Base-by-base conservation (phyloP, 2,888 invertebrate genomes). In the Pomacea canaliculata region DNA sequence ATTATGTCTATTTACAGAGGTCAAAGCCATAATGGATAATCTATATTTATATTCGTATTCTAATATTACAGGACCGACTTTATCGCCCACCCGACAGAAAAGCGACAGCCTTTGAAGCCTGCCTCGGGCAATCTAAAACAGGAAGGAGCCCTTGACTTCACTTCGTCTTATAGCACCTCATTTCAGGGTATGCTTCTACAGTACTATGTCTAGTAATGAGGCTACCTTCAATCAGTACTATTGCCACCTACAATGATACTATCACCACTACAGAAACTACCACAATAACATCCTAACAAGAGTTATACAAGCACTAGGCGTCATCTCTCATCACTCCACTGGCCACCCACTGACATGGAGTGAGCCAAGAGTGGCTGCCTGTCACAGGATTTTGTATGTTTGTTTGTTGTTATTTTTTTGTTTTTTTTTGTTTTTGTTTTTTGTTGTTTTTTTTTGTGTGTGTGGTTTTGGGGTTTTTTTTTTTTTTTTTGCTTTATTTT, bases 81-180 rank as follows among this genome's bases (percentile, higher is more conserved):
- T 71, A 75, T 75, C 2, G 77, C 74, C 49, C 78, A 81, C 62
- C 76, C 74, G 23, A 7, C 78, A 37, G 62, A 71, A 19, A 76
- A 67, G 27, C 73, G 76, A 12, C 66, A 71, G 19, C n/a, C 66
- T 18, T 10, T 60, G 18, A 71, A 69, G 46, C 78, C 78, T 5
- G 23, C 65, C 9, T 72, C 69, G 81, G 84, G 70, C 83, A 85
- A 63, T 81, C 79, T 23, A 88, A 89, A 10, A 71, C 89, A 89
- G 9, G 85, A 87, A 69, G 90, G 90, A 16, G 76, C 84, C 8
- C 83, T 88, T 73, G 89, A 88, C 37, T 82, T 78, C 23, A 81
- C 82, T 70, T 90, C 90, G 12, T 89, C 86, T 48, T 90, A 90
- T 79, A 87, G 83, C 59, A n/a, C n/a, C 10, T 23, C 63, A 23